Percentiles rank a stretch among this genome's conserved stretches.
Conservation (phyloP, 1,140 invertebrate genomes). For the Brachionus plicatilis region DNA sequence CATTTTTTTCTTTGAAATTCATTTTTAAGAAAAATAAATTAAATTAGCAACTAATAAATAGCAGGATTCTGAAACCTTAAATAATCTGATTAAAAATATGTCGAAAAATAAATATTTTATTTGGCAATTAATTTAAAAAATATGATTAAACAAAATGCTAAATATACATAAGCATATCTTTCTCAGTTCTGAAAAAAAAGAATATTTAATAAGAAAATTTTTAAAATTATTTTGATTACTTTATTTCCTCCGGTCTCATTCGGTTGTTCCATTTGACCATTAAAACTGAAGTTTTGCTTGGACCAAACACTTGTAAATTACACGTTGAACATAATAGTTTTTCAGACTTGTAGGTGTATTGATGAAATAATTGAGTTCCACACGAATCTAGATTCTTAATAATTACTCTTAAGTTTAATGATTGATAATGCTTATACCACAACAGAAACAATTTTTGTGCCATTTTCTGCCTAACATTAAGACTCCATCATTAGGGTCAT, state of each 20-base stretch:
- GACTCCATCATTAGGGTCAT: neutral
- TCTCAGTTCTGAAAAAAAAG: slow-evolving; percentile 8
- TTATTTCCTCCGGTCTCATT: neutral
- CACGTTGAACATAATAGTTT: neutral
- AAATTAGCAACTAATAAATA: neutral
- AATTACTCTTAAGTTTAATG: neutral
- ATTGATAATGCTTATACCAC: neutral
- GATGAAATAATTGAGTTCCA: neutral
- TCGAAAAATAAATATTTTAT: neutral
- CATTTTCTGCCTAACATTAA: neutral
- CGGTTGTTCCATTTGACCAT: neutral
- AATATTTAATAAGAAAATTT: neutral
- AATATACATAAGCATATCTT: slow-evolving; percentile 15
- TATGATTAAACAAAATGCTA: neutral
- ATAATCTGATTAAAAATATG: neutral
- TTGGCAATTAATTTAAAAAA: neutral
- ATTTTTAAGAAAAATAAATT: neutral
- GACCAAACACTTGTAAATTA: neutral
- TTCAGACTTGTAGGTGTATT: neutral
- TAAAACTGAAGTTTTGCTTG: neutral
- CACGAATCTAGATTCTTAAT: neutral
- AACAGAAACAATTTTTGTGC: neutral
- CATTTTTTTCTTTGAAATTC: neutral
- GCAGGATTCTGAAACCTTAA: neutral
- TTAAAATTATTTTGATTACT: neutral